Evolutionary conservation across 1,140 invertebrate species (phyloP).

Genomic region (Drosophila aff.): DNA sequence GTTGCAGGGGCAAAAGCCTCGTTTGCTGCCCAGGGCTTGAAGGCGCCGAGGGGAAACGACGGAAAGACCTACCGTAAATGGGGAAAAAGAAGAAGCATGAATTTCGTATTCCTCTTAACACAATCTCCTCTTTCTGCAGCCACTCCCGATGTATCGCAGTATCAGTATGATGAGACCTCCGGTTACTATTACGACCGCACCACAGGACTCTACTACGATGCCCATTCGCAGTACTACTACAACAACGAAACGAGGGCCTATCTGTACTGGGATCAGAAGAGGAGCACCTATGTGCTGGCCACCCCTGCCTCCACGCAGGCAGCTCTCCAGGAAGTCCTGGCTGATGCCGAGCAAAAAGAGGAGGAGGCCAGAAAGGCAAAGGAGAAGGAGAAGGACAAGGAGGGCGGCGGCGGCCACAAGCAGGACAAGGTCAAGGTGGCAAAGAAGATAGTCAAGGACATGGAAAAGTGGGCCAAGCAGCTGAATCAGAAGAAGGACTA

Average conservation of each 20-base stretch:
- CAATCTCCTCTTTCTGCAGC: constrained; percentile 85
- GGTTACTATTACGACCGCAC: constrained; percentile 98
- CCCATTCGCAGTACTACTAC: constrained; percentile 96
- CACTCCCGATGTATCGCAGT: constrained; percentile 95
- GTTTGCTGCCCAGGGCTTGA: constrained; percentile 64
- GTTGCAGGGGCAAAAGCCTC: constrained; percentile 62
- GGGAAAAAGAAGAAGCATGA: no score
- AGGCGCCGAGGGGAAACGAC: constrained; percentile 87
- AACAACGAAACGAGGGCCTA: constrained; percentile 96
- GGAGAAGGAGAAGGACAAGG: constrained; percentile 85
- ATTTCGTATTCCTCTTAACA: not conserved
- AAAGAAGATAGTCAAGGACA: constrained; percentile 98
- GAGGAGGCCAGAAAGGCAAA: constrained; percentile 81
- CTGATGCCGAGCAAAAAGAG: constrained; percentile 56
- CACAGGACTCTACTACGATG: constrained; percentile 98
- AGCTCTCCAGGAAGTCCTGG: constrained; percentile 67
- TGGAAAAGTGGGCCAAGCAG: constrained; percentile 98
- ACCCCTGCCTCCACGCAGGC: constrained; percentile 86
- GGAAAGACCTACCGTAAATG: constrained; percentile 89
- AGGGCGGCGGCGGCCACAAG: constrained; percentile 77
- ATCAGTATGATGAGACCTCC: constrained; percentile 97
- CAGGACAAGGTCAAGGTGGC: constrained; percentile 97
- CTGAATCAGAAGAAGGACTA: constrained; percentile 98
- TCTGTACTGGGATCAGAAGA: constrained; percentile 96
- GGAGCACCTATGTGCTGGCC: constrained; percentile 92